Evolutionary conservation across 2,888 invertebrate genomes (phyloP).

Genomic region (Tetanocera ferruginea): DNA sequence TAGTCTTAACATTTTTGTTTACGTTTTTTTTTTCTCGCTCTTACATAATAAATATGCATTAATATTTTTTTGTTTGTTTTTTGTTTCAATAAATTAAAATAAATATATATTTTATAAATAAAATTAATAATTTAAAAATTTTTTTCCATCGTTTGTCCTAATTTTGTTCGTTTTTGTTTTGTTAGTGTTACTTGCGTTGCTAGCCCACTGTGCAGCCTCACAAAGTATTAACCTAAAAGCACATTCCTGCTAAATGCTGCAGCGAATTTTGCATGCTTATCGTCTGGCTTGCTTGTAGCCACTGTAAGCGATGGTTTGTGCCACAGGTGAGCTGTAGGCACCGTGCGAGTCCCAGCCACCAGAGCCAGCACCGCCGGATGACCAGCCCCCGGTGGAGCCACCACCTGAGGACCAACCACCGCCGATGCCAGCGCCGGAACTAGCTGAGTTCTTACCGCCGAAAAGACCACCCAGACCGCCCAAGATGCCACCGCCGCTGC

Average conservation of each 20-base stretch:
- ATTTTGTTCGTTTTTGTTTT: slow-evolving; percentile 16
- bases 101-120: slow-evolving; percentile 54
- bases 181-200: slow-evolving; percentile 13
- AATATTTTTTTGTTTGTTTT: slow-evolving; percentile 56
- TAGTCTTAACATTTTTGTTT: not conserved
- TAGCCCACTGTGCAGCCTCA: slow-evolving; percentile 19
- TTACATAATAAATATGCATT: slow-evolving; percentile 34
- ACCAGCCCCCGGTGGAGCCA: slow-evolving; percentile 56
- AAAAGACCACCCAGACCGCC: slow-evolving; percentile 64
- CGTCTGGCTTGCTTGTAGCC: slow-evolving; percentile 70
- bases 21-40: not conserved
- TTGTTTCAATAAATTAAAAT: slow-evolving; percentile 48
- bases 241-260: slow-evolving; percentile 1
- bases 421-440: slow-evolving; percentile 47
- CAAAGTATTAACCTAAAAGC: slow-evolving; percentile 48
- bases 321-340: slow-evolving; percentile 72
- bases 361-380: slow-evolving; percentile 60
- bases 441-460: slow-evolving; percentile 61
- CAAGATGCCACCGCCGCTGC: slow-evolving; percentile 59
- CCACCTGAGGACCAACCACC: slow-evolving; percentile 62
- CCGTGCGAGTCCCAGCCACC: slow-evolving; percentile 70
- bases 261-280: slow-evolving; percentile 54
- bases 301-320: slow-evolving; percentile 72
- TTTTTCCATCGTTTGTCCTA: slow-evolving; percentile 48
- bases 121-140: slow-evolving; percentile 59